Conservation (phyloP, 1,140 invertebrate species). For the Leptinotarsa defecta region DNA sequence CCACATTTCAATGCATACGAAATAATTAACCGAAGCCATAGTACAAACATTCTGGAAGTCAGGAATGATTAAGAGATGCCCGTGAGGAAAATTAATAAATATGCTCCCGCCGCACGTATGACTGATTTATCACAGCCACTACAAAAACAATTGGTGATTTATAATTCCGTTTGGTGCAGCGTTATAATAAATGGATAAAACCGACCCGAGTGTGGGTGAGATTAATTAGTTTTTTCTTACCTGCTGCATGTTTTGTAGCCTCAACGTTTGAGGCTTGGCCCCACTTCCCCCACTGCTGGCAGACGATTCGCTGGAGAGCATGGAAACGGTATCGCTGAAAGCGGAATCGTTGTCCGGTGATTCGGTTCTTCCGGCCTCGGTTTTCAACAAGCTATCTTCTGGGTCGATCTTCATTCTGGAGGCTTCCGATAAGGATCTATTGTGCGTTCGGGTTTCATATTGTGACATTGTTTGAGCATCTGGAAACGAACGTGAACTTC, state of each 20-base stretch:
- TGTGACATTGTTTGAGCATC: slow-evolving; percentile 49
- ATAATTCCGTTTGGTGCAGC: background rate
- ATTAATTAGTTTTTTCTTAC: slow-evolving; percentile 33
- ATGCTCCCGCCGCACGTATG: background rate
- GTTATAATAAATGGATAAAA: background rate
- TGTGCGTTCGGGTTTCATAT: slow-evolving; percentile 57
- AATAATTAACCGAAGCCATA: too few relatives aligned
- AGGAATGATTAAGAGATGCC: background rate
- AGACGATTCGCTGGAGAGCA: slow-evolving; percentile 88
- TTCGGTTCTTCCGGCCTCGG: slow-evolving; percentile 69
- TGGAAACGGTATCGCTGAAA: slow-evolving; percentile 93
- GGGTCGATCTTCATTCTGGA: slow-evolving; percentile 55
- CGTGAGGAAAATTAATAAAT: background rate
- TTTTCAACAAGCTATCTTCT: slow-evolving; percentile 48
- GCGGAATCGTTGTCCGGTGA: slow-evolving; percentile 97
- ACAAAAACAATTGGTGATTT: background rate
- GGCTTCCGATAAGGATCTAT: slow-evolving; percentile 60
- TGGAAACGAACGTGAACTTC: slow-evolving; percentile 28
- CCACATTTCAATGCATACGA: too few relatives aligned
- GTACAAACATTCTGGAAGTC: background rate
- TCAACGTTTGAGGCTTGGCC: slow-evolving; percentile 59
- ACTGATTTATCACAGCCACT: background rate
- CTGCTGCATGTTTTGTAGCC: slow-evolving; percentile 46
- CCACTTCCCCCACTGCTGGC: slow-evolving; percentile 79
- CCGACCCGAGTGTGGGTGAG: background rate